A percentile compares a stretch with the other conserved stretches of the same genome.
phyloP scores from a whole-genome alignment of 2,797 vertebrate species.

The Falco novaeseelandiae region DNA sequence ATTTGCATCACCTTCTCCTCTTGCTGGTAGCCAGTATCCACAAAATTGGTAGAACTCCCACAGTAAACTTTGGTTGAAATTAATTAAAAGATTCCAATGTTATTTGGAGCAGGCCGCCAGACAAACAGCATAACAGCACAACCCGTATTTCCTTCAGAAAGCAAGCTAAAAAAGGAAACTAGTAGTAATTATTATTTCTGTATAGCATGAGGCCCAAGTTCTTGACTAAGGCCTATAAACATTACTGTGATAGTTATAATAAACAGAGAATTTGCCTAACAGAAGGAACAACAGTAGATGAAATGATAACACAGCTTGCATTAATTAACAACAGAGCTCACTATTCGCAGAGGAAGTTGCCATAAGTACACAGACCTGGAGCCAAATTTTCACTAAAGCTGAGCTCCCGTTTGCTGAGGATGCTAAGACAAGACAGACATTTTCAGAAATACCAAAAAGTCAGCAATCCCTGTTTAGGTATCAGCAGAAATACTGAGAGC shows the following conservation, averaged over 20 bases:
- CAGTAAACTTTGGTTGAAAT: conserved; percentile 32
- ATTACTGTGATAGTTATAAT: neutral
- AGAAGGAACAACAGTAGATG: conserved; percentile 44
- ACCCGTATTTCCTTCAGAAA: neutral
- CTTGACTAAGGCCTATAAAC: conserved; percentile 37
- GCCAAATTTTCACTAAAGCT: neutral
- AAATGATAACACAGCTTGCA: conserved; percentile 41
- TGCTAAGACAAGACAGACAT: neutral
- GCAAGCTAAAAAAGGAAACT: conserved; percentile 30
- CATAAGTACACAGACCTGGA: neutral
- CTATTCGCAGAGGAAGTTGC: conserved; percentile 27
- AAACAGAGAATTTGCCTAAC: conserved; percentile 30
- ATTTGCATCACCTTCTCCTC: conserved; percentile 13
- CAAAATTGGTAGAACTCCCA: neutral
- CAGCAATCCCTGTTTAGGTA: neutral
- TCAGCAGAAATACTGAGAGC: neutral
- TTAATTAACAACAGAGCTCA: conserved; percentile 43
- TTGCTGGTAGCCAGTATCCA: neutral
- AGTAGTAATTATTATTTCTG: neutral
- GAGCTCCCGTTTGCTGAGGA: neutral
- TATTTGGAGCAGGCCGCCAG: neutral
- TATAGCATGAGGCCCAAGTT: neutral
- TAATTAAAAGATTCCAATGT: conserved; percentile 32
- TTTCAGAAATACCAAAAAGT: conserved; percentile 28
- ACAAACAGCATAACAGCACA: neutral